Evolutionary conservation across 2,797 vertebrate species (phyloP).

Genomic region (Acrocephalus scirpaceus): DNA sequence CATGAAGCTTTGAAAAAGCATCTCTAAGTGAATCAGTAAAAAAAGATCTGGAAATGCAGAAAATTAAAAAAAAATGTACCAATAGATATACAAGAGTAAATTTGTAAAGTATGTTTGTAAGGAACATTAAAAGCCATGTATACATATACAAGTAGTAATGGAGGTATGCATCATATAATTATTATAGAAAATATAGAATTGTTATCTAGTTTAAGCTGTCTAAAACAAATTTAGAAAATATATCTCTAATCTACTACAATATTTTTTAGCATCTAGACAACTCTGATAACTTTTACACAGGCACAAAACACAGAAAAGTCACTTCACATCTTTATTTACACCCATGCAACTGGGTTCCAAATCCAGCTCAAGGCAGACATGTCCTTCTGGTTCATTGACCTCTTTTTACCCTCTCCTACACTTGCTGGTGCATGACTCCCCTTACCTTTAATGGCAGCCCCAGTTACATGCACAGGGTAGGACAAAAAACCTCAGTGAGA

Average conservation of each 20-base stretch:
- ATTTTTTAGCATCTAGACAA: background rate
- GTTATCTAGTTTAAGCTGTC: background rate
- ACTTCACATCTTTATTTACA: background rate
- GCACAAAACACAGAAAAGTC: background rate
- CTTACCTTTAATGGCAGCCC: background rate
- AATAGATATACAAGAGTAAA: background rate
- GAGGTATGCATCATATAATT: fast-evolving
- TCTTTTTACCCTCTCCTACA: background rate
- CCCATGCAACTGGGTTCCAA: background rate
- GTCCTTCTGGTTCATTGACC: background rate
- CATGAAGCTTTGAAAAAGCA: background rate
- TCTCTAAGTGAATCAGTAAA: background rate
- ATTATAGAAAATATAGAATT: background rate
- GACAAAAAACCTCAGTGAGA: background rate
- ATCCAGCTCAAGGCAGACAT: fast-evolving
- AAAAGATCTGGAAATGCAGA: background rate
- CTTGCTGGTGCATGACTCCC: background rate
- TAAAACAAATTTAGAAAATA: background rate
- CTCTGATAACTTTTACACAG: background rate
- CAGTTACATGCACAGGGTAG: fast-evolving
- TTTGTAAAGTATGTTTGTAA: background rate
- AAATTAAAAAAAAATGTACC: background rate
- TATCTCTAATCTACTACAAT: no score
- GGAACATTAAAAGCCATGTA: background rate
- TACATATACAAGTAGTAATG: background rate